Percentiles rank a stretch among this genome's conserved stretches.
Evolutionary conservation across 2,113 vertebrate genomes (phyloP).

Genomic region (Zosterops lateralis): DNA sequence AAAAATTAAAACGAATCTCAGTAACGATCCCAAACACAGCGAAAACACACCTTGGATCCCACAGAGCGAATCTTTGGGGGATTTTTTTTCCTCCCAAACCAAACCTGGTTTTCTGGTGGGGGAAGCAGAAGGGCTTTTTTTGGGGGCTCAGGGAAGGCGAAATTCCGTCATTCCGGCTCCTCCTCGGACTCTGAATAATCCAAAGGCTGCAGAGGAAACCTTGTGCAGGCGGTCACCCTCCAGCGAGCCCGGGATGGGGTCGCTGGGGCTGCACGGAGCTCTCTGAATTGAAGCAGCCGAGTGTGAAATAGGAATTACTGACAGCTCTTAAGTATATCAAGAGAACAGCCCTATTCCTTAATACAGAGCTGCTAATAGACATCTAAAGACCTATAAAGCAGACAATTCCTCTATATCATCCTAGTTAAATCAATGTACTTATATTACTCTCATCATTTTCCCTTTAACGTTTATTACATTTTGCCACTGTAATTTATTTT

Average conservation of each 20-base stretch:
- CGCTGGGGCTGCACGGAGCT: conserved; percentile 65
- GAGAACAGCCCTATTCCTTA: conserved; percentile 80
- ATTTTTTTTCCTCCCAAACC: neutral
- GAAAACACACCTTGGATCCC: too few relatives aligned
- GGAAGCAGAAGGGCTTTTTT: neutral
- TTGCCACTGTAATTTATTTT: conserved; percentile 83
- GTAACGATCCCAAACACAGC: accelerated
- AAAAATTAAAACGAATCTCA: neutral
- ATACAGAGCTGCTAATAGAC: conserved; percentile 82
- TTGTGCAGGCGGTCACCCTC: conserved; percentile 69
- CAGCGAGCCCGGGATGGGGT: conserved; percentile 71
- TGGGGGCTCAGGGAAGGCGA: neutral
- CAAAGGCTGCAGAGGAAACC: neutral
- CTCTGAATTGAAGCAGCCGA: conserved; percentile 77
- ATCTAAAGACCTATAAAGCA: conserved; percentile 85
- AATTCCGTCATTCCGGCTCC: conserved; percentile 44
- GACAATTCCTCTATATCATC: conserved; percentile 85
- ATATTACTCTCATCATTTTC: conserved; percentile 87
- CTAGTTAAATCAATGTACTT: conserved; percentile 87
- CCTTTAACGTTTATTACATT: conserved; percentile 86
- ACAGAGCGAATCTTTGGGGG: neutral
- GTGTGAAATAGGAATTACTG: conserved; percentile 86
- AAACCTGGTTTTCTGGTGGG: accelerated
- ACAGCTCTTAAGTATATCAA: conserved; percentile 82
- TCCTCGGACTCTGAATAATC: conserved; percentile 34